Percentiles rank a stretch among this genome's conserved stretches.
Conservation (phyloP, 1,140 invertebrate species). For the Akabosia matsudoensis region DNA sequence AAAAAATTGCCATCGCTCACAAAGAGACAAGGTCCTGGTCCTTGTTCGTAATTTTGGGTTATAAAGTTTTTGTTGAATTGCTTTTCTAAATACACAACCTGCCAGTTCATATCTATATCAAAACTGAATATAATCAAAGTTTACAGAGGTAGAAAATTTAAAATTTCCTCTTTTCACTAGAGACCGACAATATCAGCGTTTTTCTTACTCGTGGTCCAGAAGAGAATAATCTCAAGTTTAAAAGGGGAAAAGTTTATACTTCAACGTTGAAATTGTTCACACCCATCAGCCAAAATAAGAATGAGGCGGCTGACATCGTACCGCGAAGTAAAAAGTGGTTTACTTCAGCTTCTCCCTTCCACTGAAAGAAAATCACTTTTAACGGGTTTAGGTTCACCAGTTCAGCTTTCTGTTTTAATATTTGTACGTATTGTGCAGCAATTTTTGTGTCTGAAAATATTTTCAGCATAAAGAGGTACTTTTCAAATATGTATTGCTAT, state of each 20-base stretch:
- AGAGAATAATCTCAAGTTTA: not conserved
- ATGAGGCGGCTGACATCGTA: not conserved
- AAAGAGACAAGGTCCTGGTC: too few species aligned
- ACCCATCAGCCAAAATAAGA: not conserved
- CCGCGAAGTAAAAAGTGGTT: not conserved
- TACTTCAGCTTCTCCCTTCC: not conserved
- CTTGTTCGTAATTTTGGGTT: too few species aligned
- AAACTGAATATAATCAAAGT: too few species aligned
- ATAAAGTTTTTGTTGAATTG: too few species aligned
- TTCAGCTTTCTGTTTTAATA: not conserved
- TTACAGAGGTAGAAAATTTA: too few species aligned
- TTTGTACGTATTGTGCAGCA: constrained; percentile 1
- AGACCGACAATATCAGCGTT: too few species aligned
- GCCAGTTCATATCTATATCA: too few species aligned
- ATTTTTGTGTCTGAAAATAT: not conserved
- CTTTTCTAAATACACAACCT: too few species aligned
- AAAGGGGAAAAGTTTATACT: not conserved
- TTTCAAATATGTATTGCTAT: constrained; percentile 11
- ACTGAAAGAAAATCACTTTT: constrained; percentile 8
- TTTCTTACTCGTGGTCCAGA: not conserved
- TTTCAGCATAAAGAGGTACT: constrained; percentile 11
- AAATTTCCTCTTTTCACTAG: too few species aligned
- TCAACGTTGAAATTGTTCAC: not conserved
- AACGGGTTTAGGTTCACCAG: constrained; percentile 4
- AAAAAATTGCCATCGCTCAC: too few species aligned